phyloP scores from a whole-genome alignment of 2,113 vertebrate species.

The Brachyhypopomus occidentalis region DNA sequence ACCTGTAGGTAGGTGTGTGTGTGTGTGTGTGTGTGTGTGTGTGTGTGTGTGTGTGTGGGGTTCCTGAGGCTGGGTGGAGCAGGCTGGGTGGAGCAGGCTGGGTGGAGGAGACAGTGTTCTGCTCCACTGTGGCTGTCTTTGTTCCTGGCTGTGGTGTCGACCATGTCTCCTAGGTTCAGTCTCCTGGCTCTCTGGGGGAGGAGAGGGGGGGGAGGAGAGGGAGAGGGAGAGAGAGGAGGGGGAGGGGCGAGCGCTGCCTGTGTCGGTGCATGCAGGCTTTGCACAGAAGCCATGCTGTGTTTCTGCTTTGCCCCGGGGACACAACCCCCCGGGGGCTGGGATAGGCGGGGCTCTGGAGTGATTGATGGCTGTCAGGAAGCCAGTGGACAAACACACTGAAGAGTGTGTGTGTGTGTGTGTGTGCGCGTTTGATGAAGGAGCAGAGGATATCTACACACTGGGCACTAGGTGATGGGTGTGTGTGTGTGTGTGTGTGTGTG shows the following conservation, averaged over 20 bases:
- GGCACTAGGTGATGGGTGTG: background rate
- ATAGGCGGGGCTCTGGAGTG: constrained; percentile 34
- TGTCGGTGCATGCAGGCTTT: constrained; percentile 9
- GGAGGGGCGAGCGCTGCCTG: constrained; percentile 29
- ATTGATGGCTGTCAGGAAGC: constrained; percentile 58
- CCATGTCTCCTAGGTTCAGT: constrained; percentile 35
- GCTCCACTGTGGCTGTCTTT: constrained; percentile 21
- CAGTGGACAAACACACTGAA: constrained; percentile 36
- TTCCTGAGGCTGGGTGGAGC: background rate
- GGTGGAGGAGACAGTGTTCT: background rate
- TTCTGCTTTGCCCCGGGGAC: constrained; percentile 44
- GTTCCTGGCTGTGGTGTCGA: constrained; percentile 41
- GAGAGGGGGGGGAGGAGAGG: constrained; percentile 18
- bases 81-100: background rate
- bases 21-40: constrained; percentile 36
- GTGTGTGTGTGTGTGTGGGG: constrained; percentile 60
- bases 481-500: background rate
- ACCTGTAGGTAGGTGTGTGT: background rate
- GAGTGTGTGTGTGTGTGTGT: background rate
- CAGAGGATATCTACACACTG: background rate
- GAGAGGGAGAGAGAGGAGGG: background rate
- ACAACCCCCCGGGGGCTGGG: constrained; percentile 7
- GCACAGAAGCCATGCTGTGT: constrained; percentile 50
- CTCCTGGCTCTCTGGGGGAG: constrained; percentile 34
- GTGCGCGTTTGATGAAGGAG: too few species aligned